Conservation (phyloP, 2,797 vertebrate genomes). For the Taeniopygia guttata region DNA sequence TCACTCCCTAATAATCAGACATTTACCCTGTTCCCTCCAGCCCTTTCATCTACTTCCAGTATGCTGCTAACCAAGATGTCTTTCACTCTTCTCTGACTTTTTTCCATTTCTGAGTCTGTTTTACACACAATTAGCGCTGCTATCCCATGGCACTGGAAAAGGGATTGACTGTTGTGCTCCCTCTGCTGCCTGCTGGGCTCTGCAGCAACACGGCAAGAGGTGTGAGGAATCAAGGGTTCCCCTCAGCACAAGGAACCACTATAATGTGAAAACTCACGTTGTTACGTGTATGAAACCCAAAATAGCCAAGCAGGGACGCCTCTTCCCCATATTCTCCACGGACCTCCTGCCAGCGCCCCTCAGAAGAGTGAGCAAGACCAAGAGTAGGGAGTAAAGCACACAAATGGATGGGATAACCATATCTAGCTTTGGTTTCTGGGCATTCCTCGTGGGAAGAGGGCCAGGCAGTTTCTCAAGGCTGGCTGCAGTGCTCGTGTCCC, state of each 20-base stretch:
- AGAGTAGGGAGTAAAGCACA: rapidly evolving
- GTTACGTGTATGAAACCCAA: not conserved
- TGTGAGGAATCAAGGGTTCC: not conserved
- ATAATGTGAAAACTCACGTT: not conserved
- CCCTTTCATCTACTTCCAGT: constrained; percentile 18
- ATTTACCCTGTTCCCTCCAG: constrained; percentile 16
- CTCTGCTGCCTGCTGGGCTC: constrained; percentile 55
- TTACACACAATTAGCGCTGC: not conserved
- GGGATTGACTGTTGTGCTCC: constrained; percentile 53
- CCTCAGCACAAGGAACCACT: not conserved
- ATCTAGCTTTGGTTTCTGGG: not conserved
- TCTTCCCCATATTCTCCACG: not conserved
- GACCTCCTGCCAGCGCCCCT: not conserved
- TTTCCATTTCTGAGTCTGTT: not conserved
- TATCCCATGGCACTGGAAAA: not conserved
- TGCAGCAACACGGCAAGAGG: not conserved
- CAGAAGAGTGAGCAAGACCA: not conserved
- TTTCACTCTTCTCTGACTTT: not conserved
- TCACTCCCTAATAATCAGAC: not conserved
- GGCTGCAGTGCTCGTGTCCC: not conserved
- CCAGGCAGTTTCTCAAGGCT: not conserved
- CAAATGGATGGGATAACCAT: not conserved
- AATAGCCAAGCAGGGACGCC: not conserved
- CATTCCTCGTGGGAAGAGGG: not conserved
- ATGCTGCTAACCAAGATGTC: not conserved